Evolutionary conservation across 2,888 invertebrate genomes (phyloP).

Genomic region (Pocota personata): DNA sequence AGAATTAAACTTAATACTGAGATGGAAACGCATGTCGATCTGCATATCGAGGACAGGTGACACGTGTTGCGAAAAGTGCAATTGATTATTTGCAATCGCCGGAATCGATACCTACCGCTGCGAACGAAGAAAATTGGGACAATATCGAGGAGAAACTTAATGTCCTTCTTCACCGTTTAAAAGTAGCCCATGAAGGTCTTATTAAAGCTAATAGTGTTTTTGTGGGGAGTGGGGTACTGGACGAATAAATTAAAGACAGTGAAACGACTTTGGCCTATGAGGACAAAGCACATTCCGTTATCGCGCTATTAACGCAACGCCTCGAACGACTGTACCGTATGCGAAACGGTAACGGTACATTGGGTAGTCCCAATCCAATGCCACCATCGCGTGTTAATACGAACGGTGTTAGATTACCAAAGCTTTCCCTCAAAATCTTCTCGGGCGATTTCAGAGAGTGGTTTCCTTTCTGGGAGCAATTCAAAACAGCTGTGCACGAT

Average conservation of each 20-base stretch:
- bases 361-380: too few relatives aligned
- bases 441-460: too few relatives aligned
- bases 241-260: neutral
- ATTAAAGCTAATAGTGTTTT: neutral
- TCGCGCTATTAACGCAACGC: constrained; percentile 18
- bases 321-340: constrained; percentile 33
- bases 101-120: neutral
- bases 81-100: neutral
- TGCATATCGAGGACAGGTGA: neutral
- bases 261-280: constrained; percentile 2
- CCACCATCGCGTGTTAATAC: neutral
- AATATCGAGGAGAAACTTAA: neutral
- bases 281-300: constrained; percentile 24
- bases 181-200: neutral
- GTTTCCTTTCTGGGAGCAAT: too few relatives aligned
- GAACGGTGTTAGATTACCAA: constrained; percentile 15
- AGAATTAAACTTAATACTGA: too few relatives aligned
- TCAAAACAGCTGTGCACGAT: too few relatives aligned
- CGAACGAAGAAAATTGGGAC: neutral
- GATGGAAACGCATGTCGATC: neutral
- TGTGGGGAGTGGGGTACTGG: neutral
- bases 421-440: neutral
- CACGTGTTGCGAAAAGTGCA: neutral
- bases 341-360: constrained; percentile 2
- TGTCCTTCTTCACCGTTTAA: neutral